Percentiles rank a stretch among this genome's conserved stretches.
phyloP scores from a whole-genome alignment of 2,797 vertebrate species.

The Phoebastria nigripes region DNA sequence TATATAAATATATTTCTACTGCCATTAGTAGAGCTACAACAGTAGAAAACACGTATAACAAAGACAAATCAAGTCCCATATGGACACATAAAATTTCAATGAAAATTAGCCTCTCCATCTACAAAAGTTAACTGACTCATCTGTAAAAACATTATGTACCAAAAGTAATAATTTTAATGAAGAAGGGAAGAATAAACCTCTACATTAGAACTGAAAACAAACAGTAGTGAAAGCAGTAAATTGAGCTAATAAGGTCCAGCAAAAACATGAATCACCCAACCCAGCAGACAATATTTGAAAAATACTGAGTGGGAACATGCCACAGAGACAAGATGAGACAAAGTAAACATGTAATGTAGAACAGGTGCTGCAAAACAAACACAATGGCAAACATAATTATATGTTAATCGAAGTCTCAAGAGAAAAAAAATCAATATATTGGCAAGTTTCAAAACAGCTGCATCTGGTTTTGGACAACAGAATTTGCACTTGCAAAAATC shows the following conservation, averaged over 20 bases:
- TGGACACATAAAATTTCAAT: neutral
- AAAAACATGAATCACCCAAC: conserved; percentile 23
- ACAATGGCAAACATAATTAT: conserved; percentile 48
- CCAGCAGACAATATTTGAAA: conserved; percentile 52
- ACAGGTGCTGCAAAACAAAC: conserved; percentile 49
- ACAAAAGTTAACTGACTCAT: neutral
- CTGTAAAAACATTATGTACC: neutral
- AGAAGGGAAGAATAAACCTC: conserved; percentile 14
- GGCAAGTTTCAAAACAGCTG: neutral
- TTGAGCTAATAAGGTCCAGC: neutral
- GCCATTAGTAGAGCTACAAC: neutral
- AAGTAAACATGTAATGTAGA: conserved; percentile 53
- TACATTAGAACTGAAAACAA: conserved; percentile 9
- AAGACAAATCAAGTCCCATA: neutral
- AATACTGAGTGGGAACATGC: conserved; percentile 46
- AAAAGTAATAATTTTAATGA: conserved; percentile 15
- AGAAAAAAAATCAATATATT: conserved; percentile 49
- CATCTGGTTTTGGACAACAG: neutral
- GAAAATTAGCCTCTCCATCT: neutral
- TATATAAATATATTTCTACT: neutral
- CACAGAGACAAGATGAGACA: conserved; percentile 14
- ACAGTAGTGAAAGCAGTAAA: neutral
- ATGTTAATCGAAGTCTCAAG: conserved; percentile 55
- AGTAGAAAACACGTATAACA: conserved; percentile 11
- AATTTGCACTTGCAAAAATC: neutral